Conservation (phyloP, 2,888 invertebrate species). For the Phyto melanocephala region DNA sequence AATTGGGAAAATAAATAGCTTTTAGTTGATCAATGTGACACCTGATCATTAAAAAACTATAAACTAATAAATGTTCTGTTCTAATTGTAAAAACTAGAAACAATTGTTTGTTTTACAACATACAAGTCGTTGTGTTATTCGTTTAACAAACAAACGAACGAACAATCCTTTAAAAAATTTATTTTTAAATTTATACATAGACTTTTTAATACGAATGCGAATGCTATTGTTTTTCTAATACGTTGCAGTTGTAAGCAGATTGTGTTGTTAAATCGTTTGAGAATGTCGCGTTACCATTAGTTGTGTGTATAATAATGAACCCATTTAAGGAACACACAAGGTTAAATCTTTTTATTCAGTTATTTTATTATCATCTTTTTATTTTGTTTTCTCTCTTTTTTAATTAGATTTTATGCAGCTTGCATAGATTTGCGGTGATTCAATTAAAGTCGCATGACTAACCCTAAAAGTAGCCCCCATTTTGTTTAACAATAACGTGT, state of each 20-base stretch:
- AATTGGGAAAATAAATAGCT: conserved; percentile 60
- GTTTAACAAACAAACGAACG: background rate
- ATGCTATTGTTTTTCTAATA: conserved; percentile 20
- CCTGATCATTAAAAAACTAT: conserved; percentile 64
- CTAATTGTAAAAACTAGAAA: conserved; percentile 33
- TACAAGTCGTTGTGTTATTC: no score
- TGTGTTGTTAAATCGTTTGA: conserved; percentile 39
- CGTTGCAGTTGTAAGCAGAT: conserved; percentile 7
- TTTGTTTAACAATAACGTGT: background rate
- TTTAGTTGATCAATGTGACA: conserved; percentile 59
- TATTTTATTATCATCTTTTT: conserved; percentile 55
- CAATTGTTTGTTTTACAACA: conserved; percentile 16
- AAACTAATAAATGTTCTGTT: conserved; percentile 63
- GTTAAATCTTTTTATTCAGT: conserved; percentile 58
- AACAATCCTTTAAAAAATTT: conserved; percentile 18
- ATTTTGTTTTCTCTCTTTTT: conserved; percentile 23
- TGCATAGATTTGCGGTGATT: conserved; percentile 46
- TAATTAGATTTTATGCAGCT: conserved; percentile 26
- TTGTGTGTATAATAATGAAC: conserved; percentile 47
- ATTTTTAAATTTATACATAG: conserved; percentile 16
- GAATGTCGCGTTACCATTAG: conserved; percentile 55
- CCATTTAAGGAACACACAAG: conserved; percentile 63
- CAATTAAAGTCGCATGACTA: conserved; percentile 59
- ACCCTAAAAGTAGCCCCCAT: conserved; percentile 42
- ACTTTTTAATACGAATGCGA: conserved; percentile 28